phyloP scores from a whole-genome alignment of 2,113 vertebrate species.

The Bambusicola thoracicus region DNA sequence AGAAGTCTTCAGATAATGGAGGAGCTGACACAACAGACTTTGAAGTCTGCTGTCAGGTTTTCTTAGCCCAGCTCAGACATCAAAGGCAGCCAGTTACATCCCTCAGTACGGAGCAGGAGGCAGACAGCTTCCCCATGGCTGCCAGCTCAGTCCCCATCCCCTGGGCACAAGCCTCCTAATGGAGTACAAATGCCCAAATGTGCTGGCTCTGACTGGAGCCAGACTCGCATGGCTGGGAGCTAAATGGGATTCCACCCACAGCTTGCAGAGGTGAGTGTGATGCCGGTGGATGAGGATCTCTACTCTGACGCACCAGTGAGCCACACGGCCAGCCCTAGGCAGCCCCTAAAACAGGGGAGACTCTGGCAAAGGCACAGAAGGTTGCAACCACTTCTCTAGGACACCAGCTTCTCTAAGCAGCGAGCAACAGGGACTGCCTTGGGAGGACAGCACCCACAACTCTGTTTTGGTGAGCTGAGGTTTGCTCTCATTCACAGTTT shows the following conservation, averaged over 20 bases:
- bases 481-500: background rate
- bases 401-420: accelerated
- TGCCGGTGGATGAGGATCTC: background rate
- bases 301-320: accelerated
- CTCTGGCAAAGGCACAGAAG: background rate
- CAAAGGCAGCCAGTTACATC: conserved; percentile 55
- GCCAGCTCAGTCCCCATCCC: background rate
- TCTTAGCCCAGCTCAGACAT: conserved; percentile 55
- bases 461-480: background rate
- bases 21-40: conserved; percentile 33
- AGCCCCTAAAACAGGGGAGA: background rate
- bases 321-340: background rate
- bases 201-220: background rate
- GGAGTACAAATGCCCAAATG: background rate
- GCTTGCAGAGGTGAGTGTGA: accelerated
- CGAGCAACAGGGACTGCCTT: background rate
- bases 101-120: background rate
- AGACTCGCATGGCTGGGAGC: background rate
- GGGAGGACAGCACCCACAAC: accelerated
- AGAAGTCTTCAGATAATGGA: conserved; percentile 51
- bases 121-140: background rate
- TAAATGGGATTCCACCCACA: background rate
- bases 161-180: background rate
- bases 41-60: conserved; percentile 51
- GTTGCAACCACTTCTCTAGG: background rate